Evolutionary conservation across 1,140 invertebrate species (phyloP), one percentile per base, ranked within the genome.

Genomic region (Bombyx mandarina): DNA sequence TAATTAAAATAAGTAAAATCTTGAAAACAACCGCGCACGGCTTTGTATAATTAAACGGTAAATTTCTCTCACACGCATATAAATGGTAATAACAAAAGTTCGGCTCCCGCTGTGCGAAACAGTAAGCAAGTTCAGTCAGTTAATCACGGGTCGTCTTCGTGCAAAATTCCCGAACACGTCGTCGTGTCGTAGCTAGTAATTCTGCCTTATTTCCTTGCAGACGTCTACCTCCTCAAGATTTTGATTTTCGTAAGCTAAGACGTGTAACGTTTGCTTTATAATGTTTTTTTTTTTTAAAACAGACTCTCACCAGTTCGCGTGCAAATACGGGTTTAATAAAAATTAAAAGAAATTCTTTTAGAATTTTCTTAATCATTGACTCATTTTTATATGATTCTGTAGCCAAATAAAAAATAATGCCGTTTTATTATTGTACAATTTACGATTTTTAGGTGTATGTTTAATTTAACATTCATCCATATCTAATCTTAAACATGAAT

Each of bases 51-150:
- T 73, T 72, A 74, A 71, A 69, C 67, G 65, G 50, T 65, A 68
- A 71, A 73, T 71, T 64, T 69, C 54, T 68, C 67, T 51, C 65
- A 63, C 65, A 58, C 62, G 54, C 58, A 47, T 65, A 67, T 75
- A 67, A 75, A 71, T 61, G 63, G 65, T 77, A 77, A 79, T 75
- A 77, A 69, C 70, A 66, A 72, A 77, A 79, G 70, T 77, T 77
- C 60, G 26, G n/a, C 65, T 35, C 53, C 57, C 65, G 66, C 67
- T 71, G 46, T 68, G 68, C 64, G 66, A 66, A 71, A 75, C 67
- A 67, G 63, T 18, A 69, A 57, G 12, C 56, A 77, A 77, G 63
- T 79, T 74, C 68, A 65, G 56, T 65, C 53, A 67, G 69, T 68
- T 78, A 78, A 78, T 75, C 75, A 75, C 68, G 67, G 62, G 59